These are phyloP conservation scores for Mamestra configurata DNA, from an alignment of 1,140 invertebrate genomes.

Conservation along the genomic window DNA sequence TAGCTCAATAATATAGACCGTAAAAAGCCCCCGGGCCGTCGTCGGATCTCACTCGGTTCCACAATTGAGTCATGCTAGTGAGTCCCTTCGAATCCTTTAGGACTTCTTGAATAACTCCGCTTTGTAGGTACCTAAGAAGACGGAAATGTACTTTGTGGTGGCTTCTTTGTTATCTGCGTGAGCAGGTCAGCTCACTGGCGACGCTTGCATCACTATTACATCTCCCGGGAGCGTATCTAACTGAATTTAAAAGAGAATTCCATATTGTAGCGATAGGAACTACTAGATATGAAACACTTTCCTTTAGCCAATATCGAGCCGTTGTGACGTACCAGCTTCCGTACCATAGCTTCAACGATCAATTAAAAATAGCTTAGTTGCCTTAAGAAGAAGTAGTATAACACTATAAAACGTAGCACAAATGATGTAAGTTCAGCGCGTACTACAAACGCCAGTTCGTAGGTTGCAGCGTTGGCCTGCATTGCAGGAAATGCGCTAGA, in stretches of 20 bases:
- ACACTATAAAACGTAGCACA: background rate
- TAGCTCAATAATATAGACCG: slow-evolving; percentile 80
- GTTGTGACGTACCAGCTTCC: background rate
- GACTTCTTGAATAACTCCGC: slow-evolving; percentile 66
- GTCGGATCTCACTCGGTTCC: slow-evolving; percentile 66
- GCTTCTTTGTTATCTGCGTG: slow-evolving; percentile 57
- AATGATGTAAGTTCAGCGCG: background rate
- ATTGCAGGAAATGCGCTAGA: slow-evolving; percentile 10
- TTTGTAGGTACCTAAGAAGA: slow-evolving; percentile 55
- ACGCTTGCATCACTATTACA: slow-evolving; percentile 12
- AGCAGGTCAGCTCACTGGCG: slow-evolving; percentile 20
- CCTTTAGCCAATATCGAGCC: background rate
- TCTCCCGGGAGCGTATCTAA: slow-evolving; percentile 14
- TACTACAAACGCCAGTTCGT: background rate
- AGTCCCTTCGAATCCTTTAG: slow-evolving; percentile 65
- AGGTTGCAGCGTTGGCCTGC: background rate
- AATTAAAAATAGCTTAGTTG: background rate
- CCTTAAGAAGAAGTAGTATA: background rate
- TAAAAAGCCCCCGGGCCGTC: slow-evolving; percentile 73
- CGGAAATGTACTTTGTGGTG: slow-evolving; percentile 51
- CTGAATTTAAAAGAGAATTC: slow-evolving; percentile 2
- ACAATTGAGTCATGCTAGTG: slow-evolving; percentile 72
- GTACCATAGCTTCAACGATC: background rate
- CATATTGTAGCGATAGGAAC: background rate
- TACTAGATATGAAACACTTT: background rate